A percentile compares a stretch with the other conserved stretches of the same genome.
phyloP scores from a whole-genome alignment of 2,113 vertebrate genomes.

The Dicerorhinus sumatrensis region DNA sequence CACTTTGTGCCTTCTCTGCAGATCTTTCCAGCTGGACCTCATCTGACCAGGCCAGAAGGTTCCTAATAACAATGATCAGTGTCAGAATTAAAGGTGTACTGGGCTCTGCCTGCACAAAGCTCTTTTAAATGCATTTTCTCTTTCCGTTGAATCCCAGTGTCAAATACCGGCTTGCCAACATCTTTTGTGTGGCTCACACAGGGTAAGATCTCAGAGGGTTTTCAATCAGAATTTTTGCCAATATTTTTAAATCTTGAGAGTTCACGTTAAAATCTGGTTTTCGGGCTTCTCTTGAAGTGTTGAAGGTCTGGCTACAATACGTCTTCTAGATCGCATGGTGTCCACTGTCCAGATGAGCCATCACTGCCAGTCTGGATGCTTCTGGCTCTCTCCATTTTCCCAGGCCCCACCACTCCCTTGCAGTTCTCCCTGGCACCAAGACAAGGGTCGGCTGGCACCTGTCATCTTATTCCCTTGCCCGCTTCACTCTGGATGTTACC shows the following conservation, averaged over 20 bases:
- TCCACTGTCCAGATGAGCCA: fast-evolving
- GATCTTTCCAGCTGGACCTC: neutral
- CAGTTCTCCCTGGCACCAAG: neutral
- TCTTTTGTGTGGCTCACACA: neutral
- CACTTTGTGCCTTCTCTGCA: neutral
- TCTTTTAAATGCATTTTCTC: neutral
- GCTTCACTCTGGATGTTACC: neutral
- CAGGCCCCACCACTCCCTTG: fast-evolving
- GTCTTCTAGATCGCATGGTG: neutral
- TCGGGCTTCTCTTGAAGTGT: neutral
- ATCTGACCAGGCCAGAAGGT: neutral
- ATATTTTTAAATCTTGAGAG: neutral
- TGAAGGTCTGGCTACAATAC: fast-evolving
- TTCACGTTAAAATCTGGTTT: neutral
- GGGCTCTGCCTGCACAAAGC: neutral
- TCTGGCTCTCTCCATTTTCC: neutral
- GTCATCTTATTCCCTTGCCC: neutral
- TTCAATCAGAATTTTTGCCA: neutral
- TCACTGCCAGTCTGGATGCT: neutral
- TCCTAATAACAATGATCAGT: neutral
- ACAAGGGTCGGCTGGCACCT: neutral
- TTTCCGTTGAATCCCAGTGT: neutral
- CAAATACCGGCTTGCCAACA: neutral
- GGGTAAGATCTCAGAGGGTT: neutral
- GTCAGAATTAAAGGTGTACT: neutral